A percentile compares a stretch with the other conserved stretches of the same genome.
Evolutionary conservation across 2,888 invertebrate genomes (phyloP).

Genomic region (Malacosoma neustria): DNA sequence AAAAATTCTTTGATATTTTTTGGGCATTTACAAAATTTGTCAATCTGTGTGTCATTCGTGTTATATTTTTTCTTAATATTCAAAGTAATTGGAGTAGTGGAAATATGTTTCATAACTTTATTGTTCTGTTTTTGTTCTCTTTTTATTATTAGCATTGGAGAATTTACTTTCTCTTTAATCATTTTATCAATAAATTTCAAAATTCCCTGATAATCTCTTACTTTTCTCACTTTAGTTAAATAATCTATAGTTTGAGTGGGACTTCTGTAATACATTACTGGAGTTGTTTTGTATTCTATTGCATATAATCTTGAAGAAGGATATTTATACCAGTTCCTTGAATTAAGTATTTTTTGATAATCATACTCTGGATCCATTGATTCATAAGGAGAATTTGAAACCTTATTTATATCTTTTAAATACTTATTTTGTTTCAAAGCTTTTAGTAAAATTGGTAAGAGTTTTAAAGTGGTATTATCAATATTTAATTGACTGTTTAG

Average conservation of each 20-base stretch:
- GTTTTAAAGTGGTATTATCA: conserved; percentile 33
- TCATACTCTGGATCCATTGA: conserved; percentile 24
- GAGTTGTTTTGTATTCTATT: conserved; percentile 41
- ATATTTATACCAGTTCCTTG: conserved; percentile 31
- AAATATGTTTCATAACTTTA: conserved; percentile 1
- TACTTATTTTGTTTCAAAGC: conserved; percentile 40
- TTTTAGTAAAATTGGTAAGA: conserved; percentile 46
- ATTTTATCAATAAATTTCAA: conserved; percentile 52
- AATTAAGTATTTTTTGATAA: conserved; percentile 28
- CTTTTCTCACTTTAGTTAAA: conserved; percentile 45
- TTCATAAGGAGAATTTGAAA: conserved; percentile 23
- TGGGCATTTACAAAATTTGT: conserved; percentile 31
- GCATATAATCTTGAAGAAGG: conserved; percentile 32
- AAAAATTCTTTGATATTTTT: conserved; percentile 23
- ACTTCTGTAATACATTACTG: conserved; percentile 32
- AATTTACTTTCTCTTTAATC: conserved; percentile 35
- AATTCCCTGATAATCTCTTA: conserved; percentile 47
- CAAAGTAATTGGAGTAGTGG: not conserved
- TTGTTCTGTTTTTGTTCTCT: conserved; percentile 14
- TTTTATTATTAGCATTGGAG: conserved; percentile 20
- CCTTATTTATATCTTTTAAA: conserved; percentile 36
- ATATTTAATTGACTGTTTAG: conserved; percentile 26
- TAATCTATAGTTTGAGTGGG: conserved; percentile 46
- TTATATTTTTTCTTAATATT: not conserved
- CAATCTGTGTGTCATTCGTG: not conserved